phyloP scores from a whole-genome alignment of 1,140 invertebrate genomes.

The Stratiolaelaps scimitus region DNA sequence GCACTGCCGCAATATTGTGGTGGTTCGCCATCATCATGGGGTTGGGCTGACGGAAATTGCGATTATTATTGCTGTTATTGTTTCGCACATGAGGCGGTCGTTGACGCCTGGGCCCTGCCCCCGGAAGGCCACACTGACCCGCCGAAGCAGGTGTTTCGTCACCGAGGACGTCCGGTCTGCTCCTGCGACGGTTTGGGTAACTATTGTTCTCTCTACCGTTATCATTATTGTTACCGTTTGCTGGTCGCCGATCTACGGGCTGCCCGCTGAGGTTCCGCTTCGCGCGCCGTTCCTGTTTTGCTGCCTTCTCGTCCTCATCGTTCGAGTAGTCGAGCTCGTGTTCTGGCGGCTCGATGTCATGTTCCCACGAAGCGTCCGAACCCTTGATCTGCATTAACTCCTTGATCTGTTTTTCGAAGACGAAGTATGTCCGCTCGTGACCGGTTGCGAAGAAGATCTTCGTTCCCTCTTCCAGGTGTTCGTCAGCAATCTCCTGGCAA shows the following conservation, averaged over 20 bases:
- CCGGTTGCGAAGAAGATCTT: constrained; percentile 10
- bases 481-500: constrained; percentile 1
- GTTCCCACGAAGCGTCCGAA: constrained; percentile 19
- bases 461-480: constrained; percentile 1
- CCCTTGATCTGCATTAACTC: constrained; percentile 11
- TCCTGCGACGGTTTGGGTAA: no score
- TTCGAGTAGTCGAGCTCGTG: constrained; percentile 27
- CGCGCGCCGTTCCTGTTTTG: neutral
- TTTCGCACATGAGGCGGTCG: no score
- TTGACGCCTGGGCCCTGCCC: no score
- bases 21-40: no score
- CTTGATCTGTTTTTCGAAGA: constrained; percentile 13
- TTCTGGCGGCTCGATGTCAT: constrained; percentile 16
- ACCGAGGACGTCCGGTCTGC: no score
- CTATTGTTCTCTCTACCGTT: no score
- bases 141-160: no score
- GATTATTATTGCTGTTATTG: no score
- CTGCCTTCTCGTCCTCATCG: constrained; percentile 10
- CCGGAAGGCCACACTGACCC: no score
- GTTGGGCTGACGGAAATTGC: no score
- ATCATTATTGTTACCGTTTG: no score
- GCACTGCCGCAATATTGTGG: no score
- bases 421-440: constrained; percentile 18
- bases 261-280: neutral
- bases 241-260: neutral